Percentiles rank a stretch among this genome's conserved stretches.
phyloP scores from a whole-genome alignment of 2,113 vertebrate genomes.

The Phainopepla nitens region DNA sequence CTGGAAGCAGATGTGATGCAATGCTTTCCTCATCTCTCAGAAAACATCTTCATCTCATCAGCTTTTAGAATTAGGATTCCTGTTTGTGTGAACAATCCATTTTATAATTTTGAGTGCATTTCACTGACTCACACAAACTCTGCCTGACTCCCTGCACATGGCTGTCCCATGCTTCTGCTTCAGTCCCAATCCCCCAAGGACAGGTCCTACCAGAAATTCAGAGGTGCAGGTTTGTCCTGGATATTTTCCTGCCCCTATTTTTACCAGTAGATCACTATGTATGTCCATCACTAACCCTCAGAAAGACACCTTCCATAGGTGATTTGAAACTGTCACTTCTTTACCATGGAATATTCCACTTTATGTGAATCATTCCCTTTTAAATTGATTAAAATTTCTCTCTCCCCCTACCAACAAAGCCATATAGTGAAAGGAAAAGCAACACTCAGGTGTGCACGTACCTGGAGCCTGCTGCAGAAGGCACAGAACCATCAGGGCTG shows the following conservation, averaged over 20 bases:
- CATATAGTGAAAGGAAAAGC: rapidly evolving
- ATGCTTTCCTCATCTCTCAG: not conserved
- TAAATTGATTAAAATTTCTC: not conserved
- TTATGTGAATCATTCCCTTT: not conserved
- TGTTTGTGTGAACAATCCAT: not conserved
- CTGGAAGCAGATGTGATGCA: not conserved
- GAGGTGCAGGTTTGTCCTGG: not conserved
- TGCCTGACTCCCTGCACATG: rapidly evolving
- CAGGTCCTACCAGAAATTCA: not conserved
- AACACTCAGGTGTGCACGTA: not conserved
- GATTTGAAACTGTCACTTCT: not conserved
- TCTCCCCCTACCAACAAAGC: not conserved
- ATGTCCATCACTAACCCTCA: rapidly evolving
- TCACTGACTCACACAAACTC: not conserved
- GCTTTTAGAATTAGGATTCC: not conserved
- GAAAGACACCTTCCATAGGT: rapidly evolving
- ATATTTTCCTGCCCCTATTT: rapidly evolving
- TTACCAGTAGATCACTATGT: rapidly evolving
- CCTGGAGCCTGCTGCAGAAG: not conserved
- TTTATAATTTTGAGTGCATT: not conserved
- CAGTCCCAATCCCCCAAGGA: not conserved
- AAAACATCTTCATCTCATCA: not conserved
- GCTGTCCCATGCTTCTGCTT: not conserved
- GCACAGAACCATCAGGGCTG: not conserved
- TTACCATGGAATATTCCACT: not conserved